Conservation (phyloP, 2,113 vertebrate species). For the Ceyx margarethae region DNA sequence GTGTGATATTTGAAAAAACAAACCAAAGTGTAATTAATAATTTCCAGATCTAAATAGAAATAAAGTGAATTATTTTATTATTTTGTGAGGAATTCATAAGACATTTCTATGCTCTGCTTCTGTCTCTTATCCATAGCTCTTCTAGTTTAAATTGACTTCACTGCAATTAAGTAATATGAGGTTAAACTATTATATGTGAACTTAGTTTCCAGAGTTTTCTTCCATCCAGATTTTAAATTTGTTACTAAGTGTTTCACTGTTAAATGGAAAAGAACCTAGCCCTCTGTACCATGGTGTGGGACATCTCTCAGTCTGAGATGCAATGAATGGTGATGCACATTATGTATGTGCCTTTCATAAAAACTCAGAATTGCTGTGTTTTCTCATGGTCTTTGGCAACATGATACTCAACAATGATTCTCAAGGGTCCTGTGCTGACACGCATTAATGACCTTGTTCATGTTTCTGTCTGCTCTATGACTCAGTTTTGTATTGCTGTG, state of each 20-base stretch:
- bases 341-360: accelerated
- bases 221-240: neutral
- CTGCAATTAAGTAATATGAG: neutral
- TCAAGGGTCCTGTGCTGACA: neutral
- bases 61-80: neutral
- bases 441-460: neutral
- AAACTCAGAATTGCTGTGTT: neutral
- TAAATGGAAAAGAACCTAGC: neutral
- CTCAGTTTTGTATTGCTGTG: neutral
- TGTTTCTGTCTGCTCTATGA: neutral
- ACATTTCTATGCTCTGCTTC: neutral
- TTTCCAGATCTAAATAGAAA: neutral
- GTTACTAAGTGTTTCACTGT: neutral
- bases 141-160: neutral
- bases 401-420: neutral
- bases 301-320: neutral
- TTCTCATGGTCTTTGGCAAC: neutral
- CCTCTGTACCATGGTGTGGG: accelerated
- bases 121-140: neutral
- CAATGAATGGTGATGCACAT: neutral
- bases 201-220: neutral
- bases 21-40: neutral
- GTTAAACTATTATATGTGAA: neutral
- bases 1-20: neutral
- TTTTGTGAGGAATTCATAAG: neutral